These are phyloP conservation scores for Apis laboriosa DNA, from an alignment of 1,140 invertebrate species.

Conservation along the genomic window DNA sequence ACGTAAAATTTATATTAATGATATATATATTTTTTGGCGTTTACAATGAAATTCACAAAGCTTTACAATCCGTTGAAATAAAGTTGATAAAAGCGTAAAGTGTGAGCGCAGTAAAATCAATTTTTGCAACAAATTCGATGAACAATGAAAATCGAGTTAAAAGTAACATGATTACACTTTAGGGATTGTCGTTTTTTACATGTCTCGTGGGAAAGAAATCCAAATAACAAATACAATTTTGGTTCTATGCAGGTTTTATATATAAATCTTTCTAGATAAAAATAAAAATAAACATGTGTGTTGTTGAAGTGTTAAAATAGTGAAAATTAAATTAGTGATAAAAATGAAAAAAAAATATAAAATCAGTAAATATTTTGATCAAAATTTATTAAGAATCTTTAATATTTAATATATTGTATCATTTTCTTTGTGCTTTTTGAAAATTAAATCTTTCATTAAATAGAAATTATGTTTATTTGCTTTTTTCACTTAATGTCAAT, in stretches of 20 bases:
- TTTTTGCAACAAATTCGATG: not conserved
- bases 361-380: not conserved
- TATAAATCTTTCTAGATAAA: not conserved
- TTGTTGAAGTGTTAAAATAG: not conserved
- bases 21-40: too few species aligned
- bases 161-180: slow-evolving; percentile 7
- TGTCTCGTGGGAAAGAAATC: not conserved
- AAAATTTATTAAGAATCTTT: not conserved
- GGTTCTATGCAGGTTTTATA: not conserved
- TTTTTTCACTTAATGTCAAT: too few species aligned
- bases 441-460: too few species aligned
- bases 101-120: slow-evolving; percentile 15
- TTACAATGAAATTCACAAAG: not conserved
- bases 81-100: slow-evolving; percentile 8
- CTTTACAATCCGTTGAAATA: not conserved
- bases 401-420: not conserved
- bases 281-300: not conserved
- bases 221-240: not conserved
- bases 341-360: not conserved
- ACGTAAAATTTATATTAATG: too few species aligned
- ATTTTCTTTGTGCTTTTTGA: too few species aligned
- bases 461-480: too few species aligned
- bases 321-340: not conserved
- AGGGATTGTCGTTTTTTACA: not conserved
- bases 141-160: slow-evolving; percentile 26